A percentile compares a stretch with the other conserved stretches of the same genome.
phyloP scores from a whole-genome alignment of 2,797 vertebrate genomes.

The Fistularia tabacaria region DNA sequence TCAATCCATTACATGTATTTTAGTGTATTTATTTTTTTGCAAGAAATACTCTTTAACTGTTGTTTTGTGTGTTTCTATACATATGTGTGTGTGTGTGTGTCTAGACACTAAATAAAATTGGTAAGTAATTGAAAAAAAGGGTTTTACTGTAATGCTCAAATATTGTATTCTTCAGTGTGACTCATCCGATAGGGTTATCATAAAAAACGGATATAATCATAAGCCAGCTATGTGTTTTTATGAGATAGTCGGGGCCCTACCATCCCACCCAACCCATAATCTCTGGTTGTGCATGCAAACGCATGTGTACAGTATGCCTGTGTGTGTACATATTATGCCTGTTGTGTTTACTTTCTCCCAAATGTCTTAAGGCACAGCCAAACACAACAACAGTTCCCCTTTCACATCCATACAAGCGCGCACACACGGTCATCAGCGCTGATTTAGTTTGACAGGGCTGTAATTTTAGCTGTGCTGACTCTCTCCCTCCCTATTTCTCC shows the following conservation, averaged over 20 bases:
- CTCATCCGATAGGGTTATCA: no score
- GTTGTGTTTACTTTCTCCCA: constrained; percentile 46
- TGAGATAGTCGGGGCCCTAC: constrained; percentile 4
- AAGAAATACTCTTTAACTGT: no score
- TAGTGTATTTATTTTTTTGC: no score
- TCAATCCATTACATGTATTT: no score
- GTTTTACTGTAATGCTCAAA: no score
- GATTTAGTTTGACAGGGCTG: constrained; percentile 62
- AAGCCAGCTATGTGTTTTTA: no score
- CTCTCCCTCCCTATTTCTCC: constrained; percentile 40
- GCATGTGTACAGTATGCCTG: constrained; percentile 15
- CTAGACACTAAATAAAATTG: no score
- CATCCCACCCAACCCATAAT: constrained; percentile 20
- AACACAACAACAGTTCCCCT: constrained; percentile 33
- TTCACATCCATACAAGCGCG: constrained; percentile 15
- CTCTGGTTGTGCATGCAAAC: constrained; percentile 12
- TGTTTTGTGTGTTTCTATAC: no score
- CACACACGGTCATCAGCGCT: constrained; percentile 38
- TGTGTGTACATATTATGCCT: constrained; percentile 19
- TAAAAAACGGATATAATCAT: no score
- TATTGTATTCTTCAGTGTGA: no score
- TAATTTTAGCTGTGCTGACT: constrained; percentile 69
- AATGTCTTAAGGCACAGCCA: constrained; percentile 46
- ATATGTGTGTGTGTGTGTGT: no score
- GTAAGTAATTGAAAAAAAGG: no score